Percentiles rank a stretch among this genome's conserved stretches.
Evolutionary conservation across 1,140 invertebrate species (phyloP).

Genomic region (Chymomyza costata): DNA sequence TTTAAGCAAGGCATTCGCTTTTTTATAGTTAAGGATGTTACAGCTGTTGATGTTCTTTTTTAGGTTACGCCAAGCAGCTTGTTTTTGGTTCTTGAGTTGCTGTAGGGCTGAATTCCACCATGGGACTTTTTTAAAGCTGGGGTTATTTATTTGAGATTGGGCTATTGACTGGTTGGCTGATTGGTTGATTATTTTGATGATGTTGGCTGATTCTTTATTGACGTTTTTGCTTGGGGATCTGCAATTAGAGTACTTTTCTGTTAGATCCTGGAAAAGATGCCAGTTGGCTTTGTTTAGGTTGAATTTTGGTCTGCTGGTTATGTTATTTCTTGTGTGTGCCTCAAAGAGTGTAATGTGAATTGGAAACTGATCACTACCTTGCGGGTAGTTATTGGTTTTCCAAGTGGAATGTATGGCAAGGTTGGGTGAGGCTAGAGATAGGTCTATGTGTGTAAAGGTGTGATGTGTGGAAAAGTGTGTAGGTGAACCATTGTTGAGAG

Average conservation of each 20-base stretch:
- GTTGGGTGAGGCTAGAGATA: too few species aligned
- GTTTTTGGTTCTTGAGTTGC: constrained; percentile 19
- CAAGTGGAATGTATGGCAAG: constrained; percentile 5
- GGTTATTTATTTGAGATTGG: background rate
- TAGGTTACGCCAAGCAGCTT: constrained; percentile 9
- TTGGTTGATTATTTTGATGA: background rate
- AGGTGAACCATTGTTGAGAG: too few species aligned
- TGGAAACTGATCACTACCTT: constrained; percentile 16
- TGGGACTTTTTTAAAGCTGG: background rate
- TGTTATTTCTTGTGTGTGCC: background rate
- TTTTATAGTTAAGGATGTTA: constrained; percentile 26
- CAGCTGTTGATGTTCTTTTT: constrained; percentile 17
- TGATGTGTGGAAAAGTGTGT: too few species aligned
- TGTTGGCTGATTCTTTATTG: background rate
- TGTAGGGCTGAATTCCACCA: constrained; percentile 18
- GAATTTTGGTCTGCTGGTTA: too few species aligned
- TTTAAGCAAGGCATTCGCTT: constrained; percentile 14
- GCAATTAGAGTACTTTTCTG: background rate
- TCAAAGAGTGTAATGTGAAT: background rate
- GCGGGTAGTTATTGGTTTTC: constrained; percentile 4
- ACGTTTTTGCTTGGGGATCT: background rate
- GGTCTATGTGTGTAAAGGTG: too few species aligned
- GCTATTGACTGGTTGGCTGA: background rate
- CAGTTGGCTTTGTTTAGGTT: too few species aligned
- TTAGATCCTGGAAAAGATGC: too few species aligned